phyloP scores from a whole-genome alignment of 2,113 vertebrate genomes.

The Lamprologus lemairii region DNA sequence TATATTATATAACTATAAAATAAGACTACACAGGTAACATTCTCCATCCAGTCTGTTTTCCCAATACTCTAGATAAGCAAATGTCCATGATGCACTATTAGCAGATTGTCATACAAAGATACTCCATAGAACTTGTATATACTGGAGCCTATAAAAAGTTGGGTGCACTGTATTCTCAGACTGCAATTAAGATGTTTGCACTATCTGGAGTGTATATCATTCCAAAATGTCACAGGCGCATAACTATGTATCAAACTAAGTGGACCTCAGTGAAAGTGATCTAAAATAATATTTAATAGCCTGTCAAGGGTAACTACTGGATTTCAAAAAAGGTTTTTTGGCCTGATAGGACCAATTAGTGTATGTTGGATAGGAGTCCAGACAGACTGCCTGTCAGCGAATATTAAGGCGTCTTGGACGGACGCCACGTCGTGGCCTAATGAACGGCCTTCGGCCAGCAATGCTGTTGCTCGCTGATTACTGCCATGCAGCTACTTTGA shows the following conservation, averaged over 20 bases:
- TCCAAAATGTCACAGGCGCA: neutral
- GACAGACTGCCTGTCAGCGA: slow-evolving; percentile 7
- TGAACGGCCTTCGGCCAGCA: neutral
- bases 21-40: neutral
- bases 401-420: slow-evolving; percentile 4
- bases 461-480: neutral
- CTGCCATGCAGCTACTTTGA: neutral
- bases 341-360: slow-evolving; percentile 26
- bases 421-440: slow-evolving; percentile 12
- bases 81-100: neutral
- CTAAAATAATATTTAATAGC: neutral
- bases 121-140: neutral
- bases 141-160: neutral
- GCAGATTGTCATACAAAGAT: neutral
- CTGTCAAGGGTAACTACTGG: neutral
- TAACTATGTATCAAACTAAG: neutral
- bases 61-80: neutral
- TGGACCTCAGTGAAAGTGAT: neutral
- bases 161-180: neutral
- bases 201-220: neutral
- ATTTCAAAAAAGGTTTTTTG: neutral
- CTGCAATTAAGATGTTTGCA: neutral
- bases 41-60: neutral
- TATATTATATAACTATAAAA: neutral
- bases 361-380: neutral